Percentiles rank a stretch among this genome's conserved stretches.
Evolutionary conservation across 1,140 invertebrate genomes (phyloP).

Genomic region (Neuroterus valhalla): DNA sequence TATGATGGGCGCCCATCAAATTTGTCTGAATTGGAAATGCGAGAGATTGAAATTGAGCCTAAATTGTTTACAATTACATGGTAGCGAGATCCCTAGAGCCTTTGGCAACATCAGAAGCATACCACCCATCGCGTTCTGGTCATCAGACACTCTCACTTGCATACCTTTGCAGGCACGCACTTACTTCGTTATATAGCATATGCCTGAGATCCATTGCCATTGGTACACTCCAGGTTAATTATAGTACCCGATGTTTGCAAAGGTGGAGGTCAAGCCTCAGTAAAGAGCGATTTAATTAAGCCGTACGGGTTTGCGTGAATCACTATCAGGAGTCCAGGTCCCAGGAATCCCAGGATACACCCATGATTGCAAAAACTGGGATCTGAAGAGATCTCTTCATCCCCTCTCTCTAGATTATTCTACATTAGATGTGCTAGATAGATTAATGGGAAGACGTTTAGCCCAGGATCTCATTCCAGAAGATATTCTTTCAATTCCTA

Average conservation of each 20-base stretch:
- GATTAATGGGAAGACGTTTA: too few relatives aligned
- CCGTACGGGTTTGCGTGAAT: not conserved
- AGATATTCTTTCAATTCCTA: too few relatives aligned
- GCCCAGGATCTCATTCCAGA: too few relatives aligned
- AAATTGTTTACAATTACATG: not conserved
- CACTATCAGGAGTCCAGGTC: not conserved
- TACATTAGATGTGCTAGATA: too few relatives aligned
- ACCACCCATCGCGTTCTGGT: slow-evolving; percentile 11
- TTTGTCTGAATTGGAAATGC: too few relatives aligned
- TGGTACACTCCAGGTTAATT: not conserved
- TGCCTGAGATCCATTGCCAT: not conserved
- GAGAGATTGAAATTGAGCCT: too few relatives aligned
- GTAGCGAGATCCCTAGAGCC: not conserved
- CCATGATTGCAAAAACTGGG: too few relatives aligned
- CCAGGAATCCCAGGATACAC: too few relatives aligned
- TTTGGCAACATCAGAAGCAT: slow-evolving; percentile 7
- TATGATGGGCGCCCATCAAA: too few relatives aligned
- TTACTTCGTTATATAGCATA: not conserved
- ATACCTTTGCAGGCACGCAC: slow-evolving; percentile 10
- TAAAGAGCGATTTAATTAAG: slow-evolving; percentile 11
- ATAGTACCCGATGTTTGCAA: not conserved
- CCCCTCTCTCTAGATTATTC: too few relatives aligned
- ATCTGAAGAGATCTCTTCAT: too few relatives aligned
- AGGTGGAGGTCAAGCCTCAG: slow-evolving; percentile 11
- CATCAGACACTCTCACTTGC: slow-evolving; percentile 16